phyloP scores from a whole-genome alignment of 2,113 vertebrate genomes.

The Anser cygnoides region DNA sequence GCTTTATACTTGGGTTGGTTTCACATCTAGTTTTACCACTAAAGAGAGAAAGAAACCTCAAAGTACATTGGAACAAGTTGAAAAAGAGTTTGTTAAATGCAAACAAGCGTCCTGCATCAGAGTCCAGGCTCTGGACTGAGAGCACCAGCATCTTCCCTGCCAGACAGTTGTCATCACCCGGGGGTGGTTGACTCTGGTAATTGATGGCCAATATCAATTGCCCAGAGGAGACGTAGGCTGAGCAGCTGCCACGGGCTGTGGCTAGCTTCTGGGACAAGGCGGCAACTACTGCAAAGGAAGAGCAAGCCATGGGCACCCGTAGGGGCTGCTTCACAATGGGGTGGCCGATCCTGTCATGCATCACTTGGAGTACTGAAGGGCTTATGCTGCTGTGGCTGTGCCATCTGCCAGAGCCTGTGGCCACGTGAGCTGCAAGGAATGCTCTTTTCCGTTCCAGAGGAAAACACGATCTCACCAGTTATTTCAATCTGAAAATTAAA shows the following conservation, averaged over 20 bases:
- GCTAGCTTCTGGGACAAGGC: background rate
- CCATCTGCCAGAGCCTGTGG: background rate
- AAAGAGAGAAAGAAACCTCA: background rate
- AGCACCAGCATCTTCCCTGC: background rate
- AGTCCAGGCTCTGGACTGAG: background rate
- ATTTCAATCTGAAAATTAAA: background rate
- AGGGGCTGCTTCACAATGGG: background rate
- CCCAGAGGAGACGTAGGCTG: background rate
- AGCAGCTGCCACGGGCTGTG: background rate
- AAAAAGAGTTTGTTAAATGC: background rate
- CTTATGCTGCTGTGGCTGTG: fast-evolving
- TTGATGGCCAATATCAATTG: background rate
- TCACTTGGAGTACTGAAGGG: background rate
- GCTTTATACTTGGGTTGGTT: background rate
- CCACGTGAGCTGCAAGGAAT: background rate
- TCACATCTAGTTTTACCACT: background rate
- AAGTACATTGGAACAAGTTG: background rate
- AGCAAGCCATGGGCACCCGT: background rate
- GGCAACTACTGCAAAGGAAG: background rate
- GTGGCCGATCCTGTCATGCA: fast-evolving
- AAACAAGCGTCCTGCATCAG: background rate
- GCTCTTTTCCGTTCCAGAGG: background rate
- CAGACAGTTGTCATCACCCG: background rate
- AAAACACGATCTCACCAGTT: background rate
- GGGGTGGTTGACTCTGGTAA: background rate